These are phyloP conservation scores for Chelon labrosus DNA, from an alignment of 2,797 vertebrate genomes.

Conservation along the genomic window DNA sequence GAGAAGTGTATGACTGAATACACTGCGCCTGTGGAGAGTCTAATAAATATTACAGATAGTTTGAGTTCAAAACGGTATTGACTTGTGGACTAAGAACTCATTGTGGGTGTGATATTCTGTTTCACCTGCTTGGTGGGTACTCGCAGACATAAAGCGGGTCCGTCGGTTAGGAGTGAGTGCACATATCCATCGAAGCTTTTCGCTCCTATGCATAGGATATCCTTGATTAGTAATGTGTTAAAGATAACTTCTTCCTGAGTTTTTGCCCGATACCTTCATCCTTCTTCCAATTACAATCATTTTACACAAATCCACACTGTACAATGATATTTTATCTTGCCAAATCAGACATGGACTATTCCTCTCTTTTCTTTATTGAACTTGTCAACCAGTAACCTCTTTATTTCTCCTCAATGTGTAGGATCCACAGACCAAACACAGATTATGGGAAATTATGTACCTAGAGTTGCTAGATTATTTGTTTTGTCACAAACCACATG, in stretches of 20 bases:
- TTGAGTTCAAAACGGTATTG: conserved; percentile 2
- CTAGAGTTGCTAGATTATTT: too few relatives aligned
- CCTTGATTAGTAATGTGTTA: conserved; percentile 18
- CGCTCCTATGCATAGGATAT: conserved; percentile 85
- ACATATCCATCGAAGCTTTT: conserved; percentile 96
- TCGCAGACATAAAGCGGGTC: conserved; percentile 93
- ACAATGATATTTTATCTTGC: too few relatives aligned
- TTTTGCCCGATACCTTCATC: background rate
- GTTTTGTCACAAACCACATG: too few relatives aligned
- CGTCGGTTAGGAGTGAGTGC: conserved; percentile 93
- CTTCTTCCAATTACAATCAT: background rate
- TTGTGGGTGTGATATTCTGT: background rate
- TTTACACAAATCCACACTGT: too few relatives aligned
- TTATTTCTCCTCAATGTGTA: too few relatives aligned
- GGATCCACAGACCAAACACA: too few relatives aligned
- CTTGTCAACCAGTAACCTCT: too few relatives aligned
- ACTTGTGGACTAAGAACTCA: background rate
- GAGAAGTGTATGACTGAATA: conserved; percentile 93
- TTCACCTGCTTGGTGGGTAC: conserved; percentile 91
- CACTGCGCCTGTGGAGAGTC: conserved; percentile 98
- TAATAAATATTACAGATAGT: conserved; percentile 60
- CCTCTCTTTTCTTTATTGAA: too few relatives aligned
- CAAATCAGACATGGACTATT: too few relatives aligned
- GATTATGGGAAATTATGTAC: too few relatives aligned
- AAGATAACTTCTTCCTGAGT: background rate